Base-by-base conservation (phyloP, 2,113 vertebrate species). In the Oreotrochilus melanogaster region DNA sequence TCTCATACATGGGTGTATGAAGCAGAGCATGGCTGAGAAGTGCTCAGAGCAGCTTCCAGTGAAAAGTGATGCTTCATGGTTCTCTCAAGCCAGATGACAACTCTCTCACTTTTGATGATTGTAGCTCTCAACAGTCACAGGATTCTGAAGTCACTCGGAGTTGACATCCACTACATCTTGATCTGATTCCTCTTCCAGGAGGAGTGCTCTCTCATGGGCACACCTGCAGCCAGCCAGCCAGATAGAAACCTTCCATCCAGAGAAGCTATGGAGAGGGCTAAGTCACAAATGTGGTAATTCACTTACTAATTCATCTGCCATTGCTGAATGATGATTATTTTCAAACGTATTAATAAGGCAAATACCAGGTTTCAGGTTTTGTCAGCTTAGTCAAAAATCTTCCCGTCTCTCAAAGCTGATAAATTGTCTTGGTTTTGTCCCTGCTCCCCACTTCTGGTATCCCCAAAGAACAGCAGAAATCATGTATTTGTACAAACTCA, bases 381-480 rank as follows among this genome's bases (percentile, higher is more conserved):
- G 78, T 30, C 62, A 90, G 48, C 39, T 47, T 37, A 27, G 35
- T n/a, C 45, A 91, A 51, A 89, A 86, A 61, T 61, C 66, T 61
- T 75, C 37, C 3, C 1, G 13, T 60, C 11, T 85, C 48, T 82
- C 66, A 78, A 25, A 74, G 37, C 47, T 92, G 69, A 45, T 25
- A 51, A 90, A 73, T n/a, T 85, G n/a, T 88, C 54, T 83, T 74
- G 47, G 17, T 80, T 94, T 54, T 70, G 51, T 81, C 65, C 9
- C 47, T 0, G 0, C 45, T 90, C 78, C 48, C 62, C 21, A 11
- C 42, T 93, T 89, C 74, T 79, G 66, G 79, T 78, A 69, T 64
- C 39, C 85, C 86, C 85, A 79, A 85, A 96, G 37, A 58, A 89
- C 71, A 93, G n/a, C 66, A 87, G 71, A 82, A 86, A 94, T 82